phyloP scores from a whole-genome alignment of 2,113 vertebrate genomes.

The Tyrannus savana region DNA sequence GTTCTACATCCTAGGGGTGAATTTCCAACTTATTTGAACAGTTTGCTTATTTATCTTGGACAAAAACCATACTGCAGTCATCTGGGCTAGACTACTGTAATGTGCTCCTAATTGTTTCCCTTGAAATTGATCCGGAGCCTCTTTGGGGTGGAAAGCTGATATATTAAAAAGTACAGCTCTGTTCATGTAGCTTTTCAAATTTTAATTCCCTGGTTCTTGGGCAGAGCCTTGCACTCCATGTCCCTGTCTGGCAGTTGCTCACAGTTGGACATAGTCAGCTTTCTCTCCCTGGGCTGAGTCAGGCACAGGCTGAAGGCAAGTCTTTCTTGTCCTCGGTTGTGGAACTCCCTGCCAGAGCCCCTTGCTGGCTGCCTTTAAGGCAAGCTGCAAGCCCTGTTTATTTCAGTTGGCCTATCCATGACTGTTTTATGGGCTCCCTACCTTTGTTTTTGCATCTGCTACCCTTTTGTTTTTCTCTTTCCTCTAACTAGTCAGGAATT shows the following conservation, averaged over 20 bases:
- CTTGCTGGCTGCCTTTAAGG: conserved; percentile 72
- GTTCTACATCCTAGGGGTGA: not conserved
- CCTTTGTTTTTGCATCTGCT: conserved; percentile 75
- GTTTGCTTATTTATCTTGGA: conserved; percentile 41
- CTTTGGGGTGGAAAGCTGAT: conserved; percentile 40
- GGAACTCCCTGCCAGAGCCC: conserved; percentile 65
- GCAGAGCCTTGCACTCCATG: not conserved
- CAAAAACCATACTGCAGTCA: conserved; percentile 5
- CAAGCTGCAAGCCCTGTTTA: conserved; percentile 71
- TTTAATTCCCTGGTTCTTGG: conserved; percentile 32
- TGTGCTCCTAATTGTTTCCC: conserved; percentile 43
- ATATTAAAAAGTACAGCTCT: not conserved
- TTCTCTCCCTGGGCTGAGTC: conserved; percentile 33
- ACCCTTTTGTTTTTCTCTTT: conserved; percentile 69
- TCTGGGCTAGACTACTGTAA: conserved; percentile 40
- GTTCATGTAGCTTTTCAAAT: conserved; percentile 13
- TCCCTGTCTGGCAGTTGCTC: conserved; percentile 52
- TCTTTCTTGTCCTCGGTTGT: conserved; percentile 48
- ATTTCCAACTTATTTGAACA: conserved; percentile 15
- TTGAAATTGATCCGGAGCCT: conserved; percentile 46
- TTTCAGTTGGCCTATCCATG: conserved; percentile 71
- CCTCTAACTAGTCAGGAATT: conserved; percentile 64
- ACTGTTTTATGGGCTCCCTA: conserved; percentile 73
- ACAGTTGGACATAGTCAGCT: conserved; percentile 22
- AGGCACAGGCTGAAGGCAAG: conserved; percentile 55